These are phyloP conservation scores for Kradibia gibbosae DNA, from an alignment of 1,140 invertebrate genomes.

Conservation along the genomic window DNA sequence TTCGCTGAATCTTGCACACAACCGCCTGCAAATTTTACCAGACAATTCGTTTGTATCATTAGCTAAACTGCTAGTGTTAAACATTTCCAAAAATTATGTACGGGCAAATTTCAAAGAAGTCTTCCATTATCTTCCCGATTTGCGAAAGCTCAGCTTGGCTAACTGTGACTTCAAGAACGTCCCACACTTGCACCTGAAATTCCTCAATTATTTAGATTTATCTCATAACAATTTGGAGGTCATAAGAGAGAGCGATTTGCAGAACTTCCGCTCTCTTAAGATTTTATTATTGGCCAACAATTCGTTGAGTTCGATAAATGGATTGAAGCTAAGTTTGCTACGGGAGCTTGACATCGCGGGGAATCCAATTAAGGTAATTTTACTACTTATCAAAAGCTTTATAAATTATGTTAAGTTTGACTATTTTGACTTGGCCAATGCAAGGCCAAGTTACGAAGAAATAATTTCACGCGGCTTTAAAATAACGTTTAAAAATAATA, in stretches of 20 bases:
- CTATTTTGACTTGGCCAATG: too few relatives aligned
- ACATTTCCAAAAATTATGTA: slow-evolving; percentile 86
- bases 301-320: slow-evolving; percentile 77
- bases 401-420: background rate
- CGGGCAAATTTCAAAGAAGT: slow-evolving; percentile 91
- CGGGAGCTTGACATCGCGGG: slow-evolving; percentile 78
- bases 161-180: slow-evolving; percentile 82
- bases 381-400: background rate
- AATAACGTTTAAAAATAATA: too few relatives aligned
- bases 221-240: slow-evolving; percentile 81
- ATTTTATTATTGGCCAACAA: slow-evolving; percentile 80
- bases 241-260: slow-evolving; percentile 77
- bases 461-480: too few relatives aligned
- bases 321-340: slow-evolving; percentile 74
- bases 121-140: slow-evolving; percentile 88
- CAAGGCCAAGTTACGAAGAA: too few relatives aligned
- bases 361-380: slow-evolving; percentile 77
- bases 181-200: slow-evolving; percentile 81
- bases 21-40: slow-evolving; percentile 87
- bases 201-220: slow-evolving; percentile 83
- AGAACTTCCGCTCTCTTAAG: slow-evolving; percentile 77
- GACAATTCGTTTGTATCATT: slow-evolving; percentile 91
- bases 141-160: slow-evolving; percentile 83
- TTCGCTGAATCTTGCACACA: slow-evolving; percentile 84
- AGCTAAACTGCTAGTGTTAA: slow-evolving; percentile 82